phyloP scores from a whole-genome alignment of 2,888 invertebrate species.

The Atrina japonica region DNA sequence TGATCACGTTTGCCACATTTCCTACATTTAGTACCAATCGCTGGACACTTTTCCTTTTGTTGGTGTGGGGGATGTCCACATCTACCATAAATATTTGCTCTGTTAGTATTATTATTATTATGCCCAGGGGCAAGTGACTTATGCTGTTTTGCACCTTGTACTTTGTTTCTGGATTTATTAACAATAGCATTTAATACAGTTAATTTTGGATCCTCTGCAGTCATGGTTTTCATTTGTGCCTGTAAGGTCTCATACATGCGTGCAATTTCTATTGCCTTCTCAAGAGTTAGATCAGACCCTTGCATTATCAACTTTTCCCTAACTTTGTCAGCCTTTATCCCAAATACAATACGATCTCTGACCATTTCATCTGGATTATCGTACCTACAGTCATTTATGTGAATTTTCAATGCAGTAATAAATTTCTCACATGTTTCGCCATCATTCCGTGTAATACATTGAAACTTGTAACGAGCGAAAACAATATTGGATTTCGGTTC shows the following conservation, averaged over 20 bases:
- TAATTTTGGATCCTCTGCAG: conserved; percentile 25
- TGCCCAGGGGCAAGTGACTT: too few species aligned
- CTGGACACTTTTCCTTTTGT: conserved; percentile 32
- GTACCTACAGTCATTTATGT: conserved; percentile 41
- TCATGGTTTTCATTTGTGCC: conserved; percentile 41
- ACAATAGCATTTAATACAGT: background rate
- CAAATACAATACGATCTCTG: conserved; percentile 49
- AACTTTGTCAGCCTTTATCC: conserved; percentile 31
- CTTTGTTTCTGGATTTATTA: too few species aligned
- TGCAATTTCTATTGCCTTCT: too few species aligned
- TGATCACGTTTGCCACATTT: conserved; percentile 40
- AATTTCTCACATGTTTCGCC: conserved; percentile 51
- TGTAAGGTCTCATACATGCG: conserved; percentile 42
- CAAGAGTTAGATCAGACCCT: conserved; percentile 41
- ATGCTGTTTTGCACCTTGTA: conserved; percentile 4
- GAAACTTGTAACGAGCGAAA: too few species aligned
- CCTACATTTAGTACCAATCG: conserved; percentile 34
- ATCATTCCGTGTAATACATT: too few species aligned
- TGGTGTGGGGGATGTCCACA: conserved; percentile 18
- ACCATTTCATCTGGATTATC: conserved; percentile 40
- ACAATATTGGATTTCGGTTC: conserved; percentile 13
- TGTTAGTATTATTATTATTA: background rate
- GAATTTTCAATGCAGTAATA: conserved; percentile 41
- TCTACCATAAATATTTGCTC: background rate
- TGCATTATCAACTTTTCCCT: conserved; percentile 43